Evolutionary conservation across 64 coral and sea anemone genomes (phyloP), one percentile per base, ranked within the genome.

Genomic region (Astreopora myriophthalma): DNA sequence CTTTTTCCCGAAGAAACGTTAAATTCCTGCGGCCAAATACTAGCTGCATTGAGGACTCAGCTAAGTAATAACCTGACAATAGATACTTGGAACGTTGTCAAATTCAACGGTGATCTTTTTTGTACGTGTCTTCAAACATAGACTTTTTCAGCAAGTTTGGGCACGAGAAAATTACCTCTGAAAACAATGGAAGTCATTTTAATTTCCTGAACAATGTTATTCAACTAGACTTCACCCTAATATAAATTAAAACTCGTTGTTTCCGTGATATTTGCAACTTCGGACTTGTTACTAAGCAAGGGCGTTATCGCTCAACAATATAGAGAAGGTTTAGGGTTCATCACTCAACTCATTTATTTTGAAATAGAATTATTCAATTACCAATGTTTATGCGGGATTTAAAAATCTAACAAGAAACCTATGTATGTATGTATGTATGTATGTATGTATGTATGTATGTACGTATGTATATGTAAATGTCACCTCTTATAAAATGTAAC

Each of bases 101-200:
- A 55, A 26, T 32, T 34, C 19, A 38, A 38, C 17, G 16, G 19
- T 22, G 33, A 74, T 22, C 17, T n/a, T 48, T 78, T 17, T 78
- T 26, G 79, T 83, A 83, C 79, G 79, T 83, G 79, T 57, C 33
- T 64, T n/a, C 8, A 23, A 83, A 38, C 57, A 16, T 37, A 4
- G 13, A 19, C 20, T 38, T 19, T 37, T 37, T 73, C n/a, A 37
- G 22, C 79, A 64, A 12, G 79, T 60, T 64, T 11, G 32, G 79
- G 32, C 79, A 83, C 13, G 79, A 65, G 55, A 13, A 12, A 9
- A 38, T 29, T 35, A 20, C 51, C 33, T 60, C 29, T 20, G 8
- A 80, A 60, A 64, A 83, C 49, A 83, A 66, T 37, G 23, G 34
- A 35, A 62, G 34, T 2, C 61, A 22, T 51, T 49, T 52, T 42